phyloP scores from a whole-genome alignment of 2,797 vertebrate species.

The Pseudochromis fuscus region DNA sequence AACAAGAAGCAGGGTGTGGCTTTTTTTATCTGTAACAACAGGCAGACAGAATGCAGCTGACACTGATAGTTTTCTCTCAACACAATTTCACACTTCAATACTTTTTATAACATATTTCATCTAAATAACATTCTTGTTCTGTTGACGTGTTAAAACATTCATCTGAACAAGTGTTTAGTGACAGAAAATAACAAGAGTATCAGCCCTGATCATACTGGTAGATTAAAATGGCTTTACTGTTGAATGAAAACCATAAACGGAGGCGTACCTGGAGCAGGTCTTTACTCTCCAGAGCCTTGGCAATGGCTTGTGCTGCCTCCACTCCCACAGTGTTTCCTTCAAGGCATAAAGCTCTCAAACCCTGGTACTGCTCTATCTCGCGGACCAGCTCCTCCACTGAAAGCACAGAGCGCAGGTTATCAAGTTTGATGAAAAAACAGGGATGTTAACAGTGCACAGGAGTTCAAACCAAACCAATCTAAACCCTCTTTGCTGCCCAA shows the following conservation, averaged over 20 bases:
- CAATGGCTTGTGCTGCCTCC: conserved; percentile 94
- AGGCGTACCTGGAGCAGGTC: conserved; percentile 89
- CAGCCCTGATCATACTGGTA: too few relatives aligned
- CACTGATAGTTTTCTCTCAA: too few relatives aligned
- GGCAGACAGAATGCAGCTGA: too few relatives aligned
- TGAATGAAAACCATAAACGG: neutral
- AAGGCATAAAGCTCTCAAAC: conserved; percentile 90
- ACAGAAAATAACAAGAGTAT: too few relatives aligned
- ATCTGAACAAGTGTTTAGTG: too few relatives aligned
- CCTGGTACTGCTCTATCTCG: conserved; percentile 89
- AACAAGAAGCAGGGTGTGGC: too few relatives aligned
- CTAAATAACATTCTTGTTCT: neutral
- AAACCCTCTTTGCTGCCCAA: conserved; percentile 54
- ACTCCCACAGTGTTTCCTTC: conserved; percentile 97
- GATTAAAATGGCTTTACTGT: neutral
- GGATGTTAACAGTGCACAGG: neutral
- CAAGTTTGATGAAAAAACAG: neutral
- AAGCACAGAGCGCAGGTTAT: conserved; percentile 40
- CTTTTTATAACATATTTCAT: too few relatives aligned
- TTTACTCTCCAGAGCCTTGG: conserved; percentile 92
- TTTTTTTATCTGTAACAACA: neutral
- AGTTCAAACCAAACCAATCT: neutral
- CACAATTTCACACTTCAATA: too few relatives aligned
- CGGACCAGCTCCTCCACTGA: conserved; percentile 90
- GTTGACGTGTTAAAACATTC: neutral